phyloP scores from a whole-genome alignment of 1,140 invertebrate genomes.

The Scaptomyza pallida region DNA sequence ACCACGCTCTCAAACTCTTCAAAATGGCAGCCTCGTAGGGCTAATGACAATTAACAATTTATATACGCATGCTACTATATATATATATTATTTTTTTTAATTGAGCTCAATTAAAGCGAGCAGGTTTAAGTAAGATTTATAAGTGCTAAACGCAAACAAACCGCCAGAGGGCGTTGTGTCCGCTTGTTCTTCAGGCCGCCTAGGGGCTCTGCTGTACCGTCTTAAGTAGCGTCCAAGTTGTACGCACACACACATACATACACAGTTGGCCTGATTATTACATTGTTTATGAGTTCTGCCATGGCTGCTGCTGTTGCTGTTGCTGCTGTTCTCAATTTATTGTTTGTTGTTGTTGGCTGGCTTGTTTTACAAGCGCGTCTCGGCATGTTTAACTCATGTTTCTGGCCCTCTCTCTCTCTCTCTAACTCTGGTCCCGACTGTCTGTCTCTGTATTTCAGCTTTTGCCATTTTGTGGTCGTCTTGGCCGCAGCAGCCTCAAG shows the following conservation, averaged over 20 bases:
- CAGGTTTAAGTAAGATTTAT: slow-evolving; percentile 76
- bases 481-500: slow-evolving; percentile 44
- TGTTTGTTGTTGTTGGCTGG: slow-evolving; percentile 58
- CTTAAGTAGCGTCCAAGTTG: slow-evolving; percentile 57
- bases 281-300: slow-evolving; percentile 77
- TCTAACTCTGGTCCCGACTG: no score
- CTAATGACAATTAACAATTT: slow-evolving; percentile 76
- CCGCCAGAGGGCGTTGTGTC: slow-evolving; percentile 25
- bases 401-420: slow-evolving; percentile 14
- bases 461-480: slow-evolving; percentile 56
- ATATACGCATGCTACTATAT: background rate
- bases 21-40: background rate
- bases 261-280: slow-evolving; percentile 76
- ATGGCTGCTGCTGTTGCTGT: slow-evolving; percentile 27
- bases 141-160: slow-evolving; percentile 19
- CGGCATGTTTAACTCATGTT: slow-evolving; percentile 68
- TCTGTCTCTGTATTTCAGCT: slow-evolving; percentile 14
- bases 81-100: slow-evolving; percentile 51
- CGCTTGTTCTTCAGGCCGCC: slow-evolving; percentile 7
- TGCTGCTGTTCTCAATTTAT: slow-evolving; percentile 63
- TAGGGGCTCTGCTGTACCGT: slow-evolving; percentile 27
- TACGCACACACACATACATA: no score
- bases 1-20: slow-evolving; percentile 19
- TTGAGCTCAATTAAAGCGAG: slow-evolving; percentile 64
- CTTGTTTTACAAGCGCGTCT: slow-evolving; percentile 77